These are phyloP conservation scores for Netelia melanura DNA, from an alignment of 2,888 invertebrate genomes.

Conservation along the genomic window DNA sequence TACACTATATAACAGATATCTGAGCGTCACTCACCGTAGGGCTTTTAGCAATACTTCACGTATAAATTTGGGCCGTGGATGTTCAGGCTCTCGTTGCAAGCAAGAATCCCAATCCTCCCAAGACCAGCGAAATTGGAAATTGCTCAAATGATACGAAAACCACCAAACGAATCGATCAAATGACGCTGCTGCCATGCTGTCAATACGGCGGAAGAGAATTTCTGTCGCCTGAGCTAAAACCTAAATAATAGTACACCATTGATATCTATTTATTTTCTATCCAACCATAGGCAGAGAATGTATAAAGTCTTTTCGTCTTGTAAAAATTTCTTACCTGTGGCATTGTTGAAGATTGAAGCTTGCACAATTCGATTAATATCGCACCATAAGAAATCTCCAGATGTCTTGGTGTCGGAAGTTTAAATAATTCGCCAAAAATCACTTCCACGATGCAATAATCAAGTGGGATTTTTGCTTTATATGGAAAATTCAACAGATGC, in stretches of 20 bases:
- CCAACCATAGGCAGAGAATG: neutral
- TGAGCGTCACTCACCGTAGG: constrained; percentile 88
- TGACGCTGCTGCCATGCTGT: constrained; percentile 98
- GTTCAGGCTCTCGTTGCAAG: constrained; percentile 92
- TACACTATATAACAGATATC: neutral
- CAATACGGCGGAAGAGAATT: constrained; percentile 97
- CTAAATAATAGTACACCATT: constrained; percentile 73
- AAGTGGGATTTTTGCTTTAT: constrained; percentile 96
- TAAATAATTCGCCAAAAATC: constrained; percentile 97
- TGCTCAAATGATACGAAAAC: constrained; percentile 99
- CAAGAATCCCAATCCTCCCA: constrained; percentile 99
- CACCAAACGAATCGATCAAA: constrained; percentile 98
- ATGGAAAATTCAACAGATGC: constrained; percentile 95
- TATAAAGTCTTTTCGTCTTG: neutral
- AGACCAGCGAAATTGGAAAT: constrained; percentile 99
- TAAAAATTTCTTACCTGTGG: constrained; percentile 89
- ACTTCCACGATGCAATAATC: constrained; percentile 99
- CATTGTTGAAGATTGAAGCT: constrained; percentile 98
- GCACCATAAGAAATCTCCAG: constrained; percentile 97
- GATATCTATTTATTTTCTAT: constrained; percentile 13
- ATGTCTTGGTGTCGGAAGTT: constrained; percentile 95
- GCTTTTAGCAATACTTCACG: constrained; percentile 96
- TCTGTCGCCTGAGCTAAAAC: constrained; percentile 99
- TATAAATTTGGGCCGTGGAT: constrained; percentile 97
- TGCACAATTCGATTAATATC: constrained; percentile 98